Evolutionary conservation across 2,113 vertebrate species (phyloP).

Genomic region (Stigmatopora argus): DNA sequence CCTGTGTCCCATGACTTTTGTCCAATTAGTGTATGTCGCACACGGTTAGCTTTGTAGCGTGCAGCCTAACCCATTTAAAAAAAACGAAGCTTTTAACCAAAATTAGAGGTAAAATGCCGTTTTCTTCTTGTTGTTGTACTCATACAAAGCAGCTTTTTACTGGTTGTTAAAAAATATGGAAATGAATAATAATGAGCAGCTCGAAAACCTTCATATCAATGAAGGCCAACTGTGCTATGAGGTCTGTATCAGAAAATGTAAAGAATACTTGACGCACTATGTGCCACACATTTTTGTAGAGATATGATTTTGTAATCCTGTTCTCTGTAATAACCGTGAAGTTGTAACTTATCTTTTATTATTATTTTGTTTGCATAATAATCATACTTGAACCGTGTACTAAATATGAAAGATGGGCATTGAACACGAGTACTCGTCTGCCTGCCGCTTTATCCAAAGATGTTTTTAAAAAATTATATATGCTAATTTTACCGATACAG

Average conservation of each 20-base stretch:
- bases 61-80: background rate
- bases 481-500: slow-evolving; percentile 26
- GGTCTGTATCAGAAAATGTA: slow-evolving; percentile 86
- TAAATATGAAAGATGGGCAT: slow-evolving; percentile 58
- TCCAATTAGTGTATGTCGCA: too few species aligned
- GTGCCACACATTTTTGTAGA: slow-evolving; percentile 75
- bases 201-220: slow-evolving; percentile 60
- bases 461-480: slow-evolving; percentile 43
- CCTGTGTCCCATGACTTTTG: background rate
- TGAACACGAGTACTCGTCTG: slow-evolving; percentile 54
- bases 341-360: slow-evolving; percentile 66
- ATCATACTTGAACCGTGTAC: slow-evolving; percentile 73
- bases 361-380: slow-evolving; percentile 59
- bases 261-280: slow-evolving; percentile 84
- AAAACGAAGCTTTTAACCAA: slow-evolving; percentile 63
- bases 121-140: slow-evolving; percentile 31
- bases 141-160: slow-evolving; percentile 62
- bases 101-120: slow-evolving; percentile 52
- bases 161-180: slow-evolving; percentile 45
- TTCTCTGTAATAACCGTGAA: slow-evolving; percentile 58
- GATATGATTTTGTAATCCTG: slow-evolving; percentile 44
- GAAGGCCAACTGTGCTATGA: slow-evolving; percentile 72
- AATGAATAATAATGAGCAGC: slow-evolving; percentile 62
- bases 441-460: slow-evolving; percentile 72
- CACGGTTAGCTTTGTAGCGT: too few species aligned